Percentiles rank a stretch among this genome's conserved stretches.
These are phyloP conservation scores for Poecilia picta DNA, from an alignment of 2,797 vertebrate genomes.

Conservation along the genomic window DNA sequence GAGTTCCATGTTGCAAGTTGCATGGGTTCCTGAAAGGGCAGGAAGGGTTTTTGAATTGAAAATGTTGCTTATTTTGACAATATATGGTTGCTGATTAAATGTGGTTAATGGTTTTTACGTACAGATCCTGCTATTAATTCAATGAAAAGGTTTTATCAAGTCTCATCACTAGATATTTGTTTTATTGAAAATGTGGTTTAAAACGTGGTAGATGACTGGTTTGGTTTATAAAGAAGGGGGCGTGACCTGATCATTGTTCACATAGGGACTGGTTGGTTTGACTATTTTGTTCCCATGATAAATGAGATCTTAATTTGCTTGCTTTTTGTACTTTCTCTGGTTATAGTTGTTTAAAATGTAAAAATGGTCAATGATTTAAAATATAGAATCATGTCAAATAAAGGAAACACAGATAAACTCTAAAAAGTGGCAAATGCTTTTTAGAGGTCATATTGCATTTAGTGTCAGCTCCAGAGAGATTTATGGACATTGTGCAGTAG, in stretches of 20 bases:
- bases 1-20: too few relatives aligned
- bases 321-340: not conserved
- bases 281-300: not conserved
- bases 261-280: not conserved
- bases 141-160: too few relatives aligned
- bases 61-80: too few relatives aligned
- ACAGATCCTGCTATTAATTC: too few relatives aligned
- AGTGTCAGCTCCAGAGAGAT: not conserved
- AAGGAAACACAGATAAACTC: not conserved
- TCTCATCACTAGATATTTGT: too few relatives aligned
- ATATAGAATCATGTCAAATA: not conserved
- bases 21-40: too few relatives aligned
- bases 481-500: not conserved
- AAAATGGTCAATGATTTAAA: not conserved
- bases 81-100: too few relatives aligned
- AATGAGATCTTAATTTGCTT: not conserved
- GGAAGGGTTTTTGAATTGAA: too few relatives aligned
- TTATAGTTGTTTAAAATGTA: not conserved
- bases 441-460: not conserved
- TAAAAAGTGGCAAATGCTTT: too few relatives aligned
- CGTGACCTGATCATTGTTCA: not conserved
- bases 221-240: not conserved
- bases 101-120: too few relatives aligned
- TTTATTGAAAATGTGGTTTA: too few relatives aligned
- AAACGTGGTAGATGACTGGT: not conserved